Evolutionary conservation across 2,888 invertebrate species (phyloP).

Genomic region (Chouioia cunea): DNA sequence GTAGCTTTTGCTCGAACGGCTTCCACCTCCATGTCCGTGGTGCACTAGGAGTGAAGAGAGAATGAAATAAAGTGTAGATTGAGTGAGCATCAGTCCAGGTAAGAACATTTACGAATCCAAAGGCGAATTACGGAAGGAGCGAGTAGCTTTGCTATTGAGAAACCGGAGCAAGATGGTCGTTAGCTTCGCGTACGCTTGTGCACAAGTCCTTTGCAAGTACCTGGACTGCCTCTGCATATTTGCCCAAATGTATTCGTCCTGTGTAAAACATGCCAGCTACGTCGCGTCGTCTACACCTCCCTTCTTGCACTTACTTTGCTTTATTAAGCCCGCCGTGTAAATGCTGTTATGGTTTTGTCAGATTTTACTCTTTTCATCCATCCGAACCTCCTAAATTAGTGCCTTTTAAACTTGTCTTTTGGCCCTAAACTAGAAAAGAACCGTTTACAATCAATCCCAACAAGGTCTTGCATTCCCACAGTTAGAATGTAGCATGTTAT

Average conservation of each 20-base stretch:
- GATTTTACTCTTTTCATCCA: too few species aligned
- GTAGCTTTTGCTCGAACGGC: background rate
- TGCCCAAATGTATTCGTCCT: conserved; percentile 30
- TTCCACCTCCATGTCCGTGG: background rate
- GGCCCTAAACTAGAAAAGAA: too few species aligned
- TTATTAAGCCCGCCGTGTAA: too few species aligned
- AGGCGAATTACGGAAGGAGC: too few species aligned
- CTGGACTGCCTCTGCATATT: conserved; percentile 10
- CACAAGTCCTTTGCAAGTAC: conserved; percentile 18
- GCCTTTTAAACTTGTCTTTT: too few species aligned
- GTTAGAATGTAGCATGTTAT: background rate
- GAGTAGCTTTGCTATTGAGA: background rate
- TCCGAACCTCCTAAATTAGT: too few species aligned
- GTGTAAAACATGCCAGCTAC: background rate
- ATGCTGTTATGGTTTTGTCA: too few species aligned
- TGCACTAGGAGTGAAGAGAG: background rate
- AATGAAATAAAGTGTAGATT: conserved; percentile 28
- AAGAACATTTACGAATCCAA: background rate
- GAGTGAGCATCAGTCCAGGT: background rate
- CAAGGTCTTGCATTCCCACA: too few species aligned
- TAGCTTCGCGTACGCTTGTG: too few species aligned
- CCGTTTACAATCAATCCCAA: too few species aligned
- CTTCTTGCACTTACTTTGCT: too few species aligned
- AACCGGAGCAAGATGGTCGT: background rate
- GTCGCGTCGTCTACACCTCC: conserved; percentile 11